Conservation (phyloP, 2,888 invertebrate genomes). For the Rosalia funebris region DNA sequence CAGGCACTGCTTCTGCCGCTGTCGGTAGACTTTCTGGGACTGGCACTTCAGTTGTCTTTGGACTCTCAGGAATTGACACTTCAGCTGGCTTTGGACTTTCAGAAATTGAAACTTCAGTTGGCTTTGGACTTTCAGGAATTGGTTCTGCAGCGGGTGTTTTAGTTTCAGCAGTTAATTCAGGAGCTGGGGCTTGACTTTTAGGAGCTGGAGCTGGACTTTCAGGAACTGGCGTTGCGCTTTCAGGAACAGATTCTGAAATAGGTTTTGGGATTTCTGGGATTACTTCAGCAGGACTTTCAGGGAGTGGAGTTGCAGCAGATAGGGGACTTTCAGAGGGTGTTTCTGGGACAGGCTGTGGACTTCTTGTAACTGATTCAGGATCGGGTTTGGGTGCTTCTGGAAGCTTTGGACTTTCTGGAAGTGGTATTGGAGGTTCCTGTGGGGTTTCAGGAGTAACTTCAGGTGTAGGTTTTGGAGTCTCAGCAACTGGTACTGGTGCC, state of each 20-base stretch:
- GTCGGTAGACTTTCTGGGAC: neutral
- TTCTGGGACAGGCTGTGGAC: neutral
- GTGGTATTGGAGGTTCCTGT: slow-evolving; percentile 5
- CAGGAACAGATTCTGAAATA: slow-evolving; percentile 6
- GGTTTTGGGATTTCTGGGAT: slow-evolving; percentile 19
- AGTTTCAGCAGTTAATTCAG: slow-evolving; percentile 4
- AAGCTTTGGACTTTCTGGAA: neutral
- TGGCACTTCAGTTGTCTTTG: slow-evolving; percentile 3
- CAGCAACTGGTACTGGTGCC: slow-evolving; percentile 6
- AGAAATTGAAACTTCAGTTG: neutral
- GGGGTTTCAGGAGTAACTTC: neutral
- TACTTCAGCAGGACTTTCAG: slow-evolving; percentile 29
- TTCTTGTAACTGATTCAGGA: neutral
- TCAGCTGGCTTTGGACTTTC: neutral
- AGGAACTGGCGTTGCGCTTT: slow-evolving; percentile 43
- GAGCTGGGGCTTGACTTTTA: neutral
- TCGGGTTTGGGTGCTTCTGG: neutral
- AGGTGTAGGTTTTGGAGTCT: neutral
- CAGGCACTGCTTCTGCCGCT: neutral
- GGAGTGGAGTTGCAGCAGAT: slow-evolving; percentile 42
- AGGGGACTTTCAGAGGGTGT: neutral
- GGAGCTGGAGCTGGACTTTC: neutral
- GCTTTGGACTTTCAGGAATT: neutral
- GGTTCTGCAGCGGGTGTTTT: neutral
- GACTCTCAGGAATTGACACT: neutral